phyloP scores from a whole-genome alignment of 1,140 invertebrate genomes.

The Sinella curviseta region DNA sequence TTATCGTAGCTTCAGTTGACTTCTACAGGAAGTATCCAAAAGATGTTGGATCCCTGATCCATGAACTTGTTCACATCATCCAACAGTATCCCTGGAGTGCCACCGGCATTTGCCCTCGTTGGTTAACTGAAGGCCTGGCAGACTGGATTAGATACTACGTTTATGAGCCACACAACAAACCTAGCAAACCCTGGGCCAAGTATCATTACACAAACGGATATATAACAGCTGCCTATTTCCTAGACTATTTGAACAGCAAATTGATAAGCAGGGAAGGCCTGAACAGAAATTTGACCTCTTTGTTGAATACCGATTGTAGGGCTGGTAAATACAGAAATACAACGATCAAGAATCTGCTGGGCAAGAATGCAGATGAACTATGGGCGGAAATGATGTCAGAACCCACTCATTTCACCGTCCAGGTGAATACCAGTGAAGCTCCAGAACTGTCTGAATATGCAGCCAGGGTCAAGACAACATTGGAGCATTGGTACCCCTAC shows the following conservation, averaged over 20 bases:
- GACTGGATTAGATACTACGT: neutral
- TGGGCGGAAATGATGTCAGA: neutral
- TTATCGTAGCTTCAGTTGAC: no score
- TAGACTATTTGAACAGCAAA: neutral
- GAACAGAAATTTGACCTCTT: neutral
- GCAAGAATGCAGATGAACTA: neutral
- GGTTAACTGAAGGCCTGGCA: conserved; percentile 31
- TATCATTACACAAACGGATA: neutral
- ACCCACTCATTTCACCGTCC: no score
- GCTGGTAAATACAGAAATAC: neutral
- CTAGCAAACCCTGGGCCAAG: neutral
- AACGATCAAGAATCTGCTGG: neutral
- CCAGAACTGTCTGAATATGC: no score
- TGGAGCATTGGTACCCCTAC: no score
- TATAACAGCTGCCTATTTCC: neutral
- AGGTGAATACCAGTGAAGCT: no score
- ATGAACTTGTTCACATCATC: conserved; percentile 29
- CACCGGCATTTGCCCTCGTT: neutral
- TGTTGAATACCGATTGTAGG: neutral
- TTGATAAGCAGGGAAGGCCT: no score
- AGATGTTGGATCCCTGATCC: conserved; percentile 31
- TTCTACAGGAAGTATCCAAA: conserved; percentile 3
- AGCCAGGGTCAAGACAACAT: no score
- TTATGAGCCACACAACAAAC: neutral
- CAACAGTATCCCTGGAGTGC: neutral